phyloP scores from a whole-genome alignment of 2,888 invertebrate genomes.

The Polietes domitor region DNA sequence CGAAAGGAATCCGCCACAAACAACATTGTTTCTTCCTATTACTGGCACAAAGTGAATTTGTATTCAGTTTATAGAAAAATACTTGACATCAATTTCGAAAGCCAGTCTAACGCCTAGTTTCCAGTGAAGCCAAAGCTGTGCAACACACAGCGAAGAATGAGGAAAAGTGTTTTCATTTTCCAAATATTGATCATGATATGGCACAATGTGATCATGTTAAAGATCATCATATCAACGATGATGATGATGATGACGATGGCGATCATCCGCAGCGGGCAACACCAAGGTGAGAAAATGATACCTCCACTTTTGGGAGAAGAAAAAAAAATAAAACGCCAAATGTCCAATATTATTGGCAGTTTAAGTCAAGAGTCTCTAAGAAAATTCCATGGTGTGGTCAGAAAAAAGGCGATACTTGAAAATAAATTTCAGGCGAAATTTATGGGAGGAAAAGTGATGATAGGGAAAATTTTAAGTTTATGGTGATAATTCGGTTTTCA shows the following conservation, averaged over 20 bases:
- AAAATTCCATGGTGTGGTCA: too few species aligned
- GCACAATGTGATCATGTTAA: slow-evolving; percentile 51
- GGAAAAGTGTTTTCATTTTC: slow-evolving; percentile 67
- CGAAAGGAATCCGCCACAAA: not conserved
- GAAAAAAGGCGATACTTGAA: slow-evolving; percentile 34
- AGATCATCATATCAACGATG: slow-evolving; percentile 27
- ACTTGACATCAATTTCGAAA: slow-evolving; percentile 63
- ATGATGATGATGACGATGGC: slow-evolving; percentile 35
- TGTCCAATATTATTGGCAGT: slow-evolving; percentile 23
- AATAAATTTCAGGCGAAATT: slow-evolving; percentile 14
- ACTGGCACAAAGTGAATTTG: slow-evolving; percentile 37
- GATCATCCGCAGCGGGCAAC: not conserved
- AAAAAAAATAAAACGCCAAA: slow-evolving; percentile 33
- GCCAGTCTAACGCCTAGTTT: not conserved
- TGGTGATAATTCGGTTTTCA: not conserved
- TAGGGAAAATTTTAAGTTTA: not conserved
- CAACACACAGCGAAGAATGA: slow-evolving; percentile 29
- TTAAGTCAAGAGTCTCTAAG: slow-evolving; percentile 49
- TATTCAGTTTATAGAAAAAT: slow-evolving; percentile 45
- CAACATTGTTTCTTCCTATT: too few species aligned
- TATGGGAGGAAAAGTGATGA: slow-evolving; percentile 8
- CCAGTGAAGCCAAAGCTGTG: not conserved
- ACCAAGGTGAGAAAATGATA: slow-evolving; percentile 57
- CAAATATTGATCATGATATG: slow-evolving; percentile 64
- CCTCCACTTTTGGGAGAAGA: slow-evolving; percentile 2